These are phyloP conservation scores for Pseudomugil tenellus DNA, from an alignment of 2,797 vertebrate species.

Conservation along the genomic window DNA sequence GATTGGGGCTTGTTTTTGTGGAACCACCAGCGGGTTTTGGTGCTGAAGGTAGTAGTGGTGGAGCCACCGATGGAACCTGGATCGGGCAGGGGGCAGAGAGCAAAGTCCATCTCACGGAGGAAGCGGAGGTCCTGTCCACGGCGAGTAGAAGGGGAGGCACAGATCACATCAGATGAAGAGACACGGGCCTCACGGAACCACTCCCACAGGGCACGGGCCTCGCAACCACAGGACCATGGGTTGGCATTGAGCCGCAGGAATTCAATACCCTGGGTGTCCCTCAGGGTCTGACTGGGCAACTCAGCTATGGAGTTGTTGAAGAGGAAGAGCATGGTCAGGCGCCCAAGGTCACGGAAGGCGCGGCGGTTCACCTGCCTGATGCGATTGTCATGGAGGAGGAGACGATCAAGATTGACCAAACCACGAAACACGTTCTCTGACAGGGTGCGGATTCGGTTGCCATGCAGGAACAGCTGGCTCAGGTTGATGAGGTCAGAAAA, in stretches of 20 bases:
- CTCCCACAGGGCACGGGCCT: slow-evolving; percentile 91
- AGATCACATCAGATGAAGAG: slow-evolving; percentile 92
- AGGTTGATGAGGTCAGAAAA: slow-evolving; percentile 96
- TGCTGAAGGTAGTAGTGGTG: slow-evolving; percentile 87
- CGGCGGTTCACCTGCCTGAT: slow-evolving; percentile 89
- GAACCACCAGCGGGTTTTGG: slow-evolving; percentile 85
- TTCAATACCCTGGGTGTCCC: slow-evolving; percentile 90
- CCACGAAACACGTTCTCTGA: slow-evolving; percentile 94
- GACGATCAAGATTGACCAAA: slow-evolving; percentile 91
- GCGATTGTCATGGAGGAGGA: slow-evolving; percentile 94
- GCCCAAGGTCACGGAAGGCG: slow-evolving; percentile 90
- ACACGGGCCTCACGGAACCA: slow-evolving; percentile 92
- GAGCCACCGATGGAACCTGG: slow-evolving; percentile 84
- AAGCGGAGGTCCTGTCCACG: slow-evolving; percentile 90
- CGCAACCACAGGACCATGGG: slow-evolving; percentile 96
- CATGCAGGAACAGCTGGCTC: slow-evolving; percentile 95
- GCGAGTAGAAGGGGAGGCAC: slow-evolving; percentile 87
- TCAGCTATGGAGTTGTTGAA: slow-evolving; percentile 96
- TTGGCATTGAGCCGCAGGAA: slow-evolving; percentile 96
- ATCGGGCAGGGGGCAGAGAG: slow-evolving; percentile 87
- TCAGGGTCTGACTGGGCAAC: slow-evolving; percentile 90
- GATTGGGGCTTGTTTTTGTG: slow-evolving; percentile 86
- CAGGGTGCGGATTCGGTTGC: slow-evolving; percentile 93
- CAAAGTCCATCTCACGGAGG: slow-evolving; percentile 91
- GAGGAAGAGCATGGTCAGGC: slow-evolving; percentile 97